A percentile compares a stretch with the other conserved stretches of the same genome.
Evolutionary conservation across 2,888 invertebrate species (phyloP).

Genomic region (Macrophya annulata): DNA sequence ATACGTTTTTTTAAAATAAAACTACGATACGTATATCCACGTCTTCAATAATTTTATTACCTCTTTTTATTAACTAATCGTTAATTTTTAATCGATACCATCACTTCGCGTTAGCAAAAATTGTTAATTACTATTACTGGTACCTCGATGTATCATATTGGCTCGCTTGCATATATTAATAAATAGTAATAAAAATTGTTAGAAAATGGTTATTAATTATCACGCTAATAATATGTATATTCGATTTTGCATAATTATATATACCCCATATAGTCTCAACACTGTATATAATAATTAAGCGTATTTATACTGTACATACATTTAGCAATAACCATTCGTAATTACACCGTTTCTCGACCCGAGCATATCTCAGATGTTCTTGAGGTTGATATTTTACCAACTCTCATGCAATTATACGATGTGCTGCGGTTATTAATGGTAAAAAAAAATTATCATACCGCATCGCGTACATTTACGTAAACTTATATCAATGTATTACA

Average conservation of each 20-base stretch:
- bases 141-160: neutral
- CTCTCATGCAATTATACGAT: neutral
- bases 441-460: neutral
- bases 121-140: neutral
- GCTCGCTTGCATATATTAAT: neutral
- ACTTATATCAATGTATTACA: neutral
- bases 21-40: too few relatives aligned
- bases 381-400: conserved; percentile 19
- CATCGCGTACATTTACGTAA: neutral
- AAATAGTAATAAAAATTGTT: neutral
- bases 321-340: conserved; percentile 45
- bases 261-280: neutral
- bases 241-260: neutral
- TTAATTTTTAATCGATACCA: neutral
- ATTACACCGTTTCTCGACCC: conserved; percentile 21
- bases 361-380: conserved; percentile 39
- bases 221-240: neutral
- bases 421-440: neutral
- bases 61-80: neutral
- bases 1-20: neutral
- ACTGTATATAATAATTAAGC: neutral
- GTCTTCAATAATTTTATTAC: neutral
- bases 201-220: neutral
- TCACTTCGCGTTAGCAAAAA: neutral
- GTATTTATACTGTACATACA: neutral